A percentile compares a stretch with the other conserved stretches of the same genome.
Evolutionary conservation across 2,113 vertebrate species (phyloP).

Genomic region (Todiramphus saurophagus): DNA sequence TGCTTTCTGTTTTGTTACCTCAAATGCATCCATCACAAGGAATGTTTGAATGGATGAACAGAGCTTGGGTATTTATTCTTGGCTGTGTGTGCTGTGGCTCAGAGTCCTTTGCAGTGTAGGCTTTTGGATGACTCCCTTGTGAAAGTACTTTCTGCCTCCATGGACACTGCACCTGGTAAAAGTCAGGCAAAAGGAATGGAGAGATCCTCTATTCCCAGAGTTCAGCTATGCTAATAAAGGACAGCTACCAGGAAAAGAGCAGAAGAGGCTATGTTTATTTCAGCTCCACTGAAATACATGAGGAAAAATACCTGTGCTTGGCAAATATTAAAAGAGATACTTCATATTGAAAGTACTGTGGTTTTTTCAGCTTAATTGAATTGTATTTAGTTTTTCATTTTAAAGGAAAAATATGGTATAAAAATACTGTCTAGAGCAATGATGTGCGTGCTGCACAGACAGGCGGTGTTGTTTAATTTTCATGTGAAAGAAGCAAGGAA

Average conservation of each 20-base stretch:
- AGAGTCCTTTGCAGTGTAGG: background rate
- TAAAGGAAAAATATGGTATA: background rate
- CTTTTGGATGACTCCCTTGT: background rate
- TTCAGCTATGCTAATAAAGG: background rate
- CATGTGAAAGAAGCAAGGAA: background rate
- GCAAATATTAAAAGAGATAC: background rate
- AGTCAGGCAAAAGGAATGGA: background rate
- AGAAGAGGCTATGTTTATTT: constrained; percentile 2
- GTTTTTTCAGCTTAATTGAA: constrained; percentile 1
- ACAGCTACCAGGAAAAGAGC: constrained; percentile 6
- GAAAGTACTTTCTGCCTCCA: background rate
- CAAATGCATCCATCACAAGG: background rate
- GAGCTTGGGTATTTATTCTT: background rate
- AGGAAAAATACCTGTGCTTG: background rate
- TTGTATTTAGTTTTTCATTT: background rate
- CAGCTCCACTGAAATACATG: background rate
- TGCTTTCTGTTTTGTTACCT: background rate
- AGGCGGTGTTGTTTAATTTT: background rate
- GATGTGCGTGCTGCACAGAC: background rate
- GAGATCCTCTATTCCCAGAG: background rate
- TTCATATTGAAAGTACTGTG: background rate
- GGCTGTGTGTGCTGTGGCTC: background rate
- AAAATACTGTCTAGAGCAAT: background rate
- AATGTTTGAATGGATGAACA: background rate
- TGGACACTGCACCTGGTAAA: background rate